These are phyloP conservation scores for Lycocerus yunnanus DNA, from an alignment of 2,888 invertebrate genomes.

Conservation along the genomic window DNA sequence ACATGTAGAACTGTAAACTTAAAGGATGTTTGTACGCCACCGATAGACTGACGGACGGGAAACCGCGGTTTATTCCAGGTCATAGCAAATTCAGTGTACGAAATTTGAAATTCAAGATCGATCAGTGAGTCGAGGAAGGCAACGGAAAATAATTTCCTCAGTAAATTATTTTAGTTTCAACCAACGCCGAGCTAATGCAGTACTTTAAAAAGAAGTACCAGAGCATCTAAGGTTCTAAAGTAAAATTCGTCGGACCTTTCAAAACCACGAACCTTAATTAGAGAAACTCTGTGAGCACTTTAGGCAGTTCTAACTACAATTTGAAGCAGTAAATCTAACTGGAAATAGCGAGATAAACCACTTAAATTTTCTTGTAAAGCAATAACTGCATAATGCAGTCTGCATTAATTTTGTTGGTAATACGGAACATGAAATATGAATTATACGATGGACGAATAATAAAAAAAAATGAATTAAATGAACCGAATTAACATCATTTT, in stretches of 20 bases:
- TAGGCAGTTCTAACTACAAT: background rate
- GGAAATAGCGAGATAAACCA: background rate
- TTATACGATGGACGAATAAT: background rate
- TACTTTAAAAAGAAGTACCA: background rate
- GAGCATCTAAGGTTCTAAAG: background rate
- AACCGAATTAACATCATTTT: background rate
- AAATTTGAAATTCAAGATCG: no score
- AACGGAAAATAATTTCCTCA: no score
- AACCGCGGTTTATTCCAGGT: no score
- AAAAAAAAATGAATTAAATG: background rate
- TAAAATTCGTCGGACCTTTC: background rate
- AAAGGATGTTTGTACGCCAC: no score
- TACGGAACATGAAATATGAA: background rate
- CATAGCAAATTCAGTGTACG: no score
- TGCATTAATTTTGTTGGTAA: background rate
- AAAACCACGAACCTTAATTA: no score
- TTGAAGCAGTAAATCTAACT: background rate
- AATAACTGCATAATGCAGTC: background rate
- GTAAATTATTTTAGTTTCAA: no score
- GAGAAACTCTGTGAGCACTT: background rate
- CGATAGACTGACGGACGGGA: no score
- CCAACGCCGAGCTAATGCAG: no score
- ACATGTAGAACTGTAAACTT: no score
- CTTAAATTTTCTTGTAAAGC: background rate
- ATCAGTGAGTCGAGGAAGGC: no score